A percentile compares a stretch with the other conserved stretches of the same genome.
Evolutionary conservation across 1,140 invertebrate genomes (phyloP).

Genomic region (Bombus waltoni): DNA sequence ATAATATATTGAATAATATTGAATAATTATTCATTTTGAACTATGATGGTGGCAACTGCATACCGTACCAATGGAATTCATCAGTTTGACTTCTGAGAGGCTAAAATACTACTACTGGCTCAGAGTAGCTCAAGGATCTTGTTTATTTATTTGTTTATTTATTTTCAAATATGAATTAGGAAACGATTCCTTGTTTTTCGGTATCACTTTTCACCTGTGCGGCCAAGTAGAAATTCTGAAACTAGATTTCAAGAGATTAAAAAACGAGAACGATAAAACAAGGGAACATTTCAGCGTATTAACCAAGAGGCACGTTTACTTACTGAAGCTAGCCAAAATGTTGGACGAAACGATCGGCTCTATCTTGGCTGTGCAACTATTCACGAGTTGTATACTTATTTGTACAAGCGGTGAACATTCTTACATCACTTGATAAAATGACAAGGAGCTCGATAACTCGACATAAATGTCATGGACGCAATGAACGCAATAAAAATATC

Average conservation of each 20-base stretch:
- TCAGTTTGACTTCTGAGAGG: too few species aligned
- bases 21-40: too few species aligned
- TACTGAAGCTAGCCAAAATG: slow-evolving; percentile 24
- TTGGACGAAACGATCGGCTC: slow-evolving; percentile 27
- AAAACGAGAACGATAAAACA: background rate
- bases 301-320: slow-evolving; percentile 27
- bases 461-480: too few species aligned
- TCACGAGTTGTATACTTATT: slow-evolving; percentile 47
- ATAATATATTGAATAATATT: too few species aligned
- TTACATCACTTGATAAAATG: background rate
- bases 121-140: background rate
- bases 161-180: slow-evolving; percentile 2
- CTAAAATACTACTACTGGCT: background rate
- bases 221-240: slow-evolving; percentile 54
- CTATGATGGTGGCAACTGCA: too few species aligned
- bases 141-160: background rate
- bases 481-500: too few species aligned
- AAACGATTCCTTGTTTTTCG: slow-evolving; percentile 50
- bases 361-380: slow-evolving; percentile 39
- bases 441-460: too few species aligned
- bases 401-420: slow-evolving; percentile 46
- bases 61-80: too few species aligned
- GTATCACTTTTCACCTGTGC: slow-evolving; percentile 51
- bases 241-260: slow-evolving; percentile 1
- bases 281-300: background rate